Conservation (phyloP, 2,888 invertebrate genomes). For the Tinea trinotella region DNA sequence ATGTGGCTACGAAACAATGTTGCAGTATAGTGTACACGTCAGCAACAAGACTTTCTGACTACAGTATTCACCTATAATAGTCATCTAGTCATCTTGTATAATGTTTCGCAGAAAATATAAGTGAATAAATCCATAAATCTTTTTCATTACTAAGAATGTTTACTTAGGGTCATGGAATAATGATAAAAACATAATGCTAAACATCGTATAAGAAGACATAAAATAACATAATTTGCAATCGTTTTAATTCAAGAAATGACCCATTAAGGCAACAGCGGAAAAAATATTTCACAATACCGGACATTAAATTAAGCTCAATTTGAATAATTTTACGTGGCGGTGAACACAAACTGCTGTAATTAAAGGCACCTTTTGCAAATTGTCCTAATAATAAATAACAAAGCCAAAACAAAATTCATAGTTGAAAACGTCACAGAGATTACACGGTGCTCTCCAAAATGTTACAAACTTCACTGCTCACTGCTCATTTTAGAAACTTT, state of each 20-base stretch:
- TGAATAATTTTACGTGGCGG: slow-evolving; percentile 62
- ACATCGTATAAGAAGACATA: not conserved
- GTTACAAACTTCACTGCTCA: too few species aligned
- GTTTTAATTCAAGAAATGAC: slow-evolving; percentile 50
- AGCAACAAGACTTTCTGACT: not conserved
- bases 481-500: too few species aligned
- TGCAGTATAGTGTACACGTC: slow-evolving; percentile 9
- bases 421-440: slow-evolving; percentile 21
- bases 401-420: slow-evolving; percentile 27
- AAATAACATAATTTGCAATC: not conserved
- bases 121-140: too few species aligned
- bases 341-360: slow-evolving; percentile 59
- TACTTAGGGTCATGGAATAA: too few species aligned
- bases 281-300: slow-evolving; percentile 52
- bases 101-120: too few species aligned
- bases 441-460: too few species aligned
- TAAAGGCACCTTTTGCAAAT: slow-evolving; percentile 47
- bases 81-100: too few species aligned
- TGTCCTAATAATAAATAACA: slow-evolving; percentile 36
- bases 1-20: slow-evolving; percentile 11
- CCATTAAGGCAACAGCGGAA: slow-evolving; percentile 52
- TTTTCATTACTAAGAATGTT: too few species aligned
- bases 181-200: not conserved
- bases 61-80: too few species aligned
- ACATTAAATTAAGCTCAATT: slow-evolving; percentile 60